Conservation (phyloP, 2,113 vertebrate genomes). For the Ahaetulla prasina region DNA sequence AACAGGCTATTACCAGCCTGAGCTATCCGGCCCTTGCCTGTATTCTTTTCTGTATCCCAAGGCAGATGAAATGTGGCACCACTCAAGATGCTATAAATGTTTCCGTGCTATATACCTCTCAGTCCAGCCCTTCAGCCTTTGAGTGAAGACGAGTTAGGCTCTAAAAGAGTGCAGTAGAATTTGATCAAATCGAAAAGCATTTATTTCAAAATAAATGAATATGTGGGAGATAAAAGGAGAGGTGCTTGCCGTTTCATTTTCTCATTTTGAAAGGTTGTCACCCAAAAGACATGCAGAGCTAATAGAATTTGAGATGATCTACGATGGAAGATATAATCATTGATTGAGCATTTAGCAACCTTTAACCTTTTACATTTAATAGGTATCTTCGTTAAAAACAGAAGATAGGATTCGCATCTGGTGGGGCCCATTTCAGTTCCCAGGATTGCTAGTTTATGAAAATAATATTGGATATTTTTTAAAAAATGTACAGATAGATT, state of each 20-base stretch:
- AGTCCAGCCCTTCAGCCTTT: background rate
- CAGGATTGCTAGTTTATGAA: background rate
- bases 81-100: slow-evolving; percentile 30
- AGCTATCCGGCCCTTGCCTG: too few species aligned
- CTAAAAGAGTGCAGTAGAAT: background rate
- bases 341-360: background rate
- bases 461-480: background rate
- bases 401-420: background rate
- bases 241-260: background rate
- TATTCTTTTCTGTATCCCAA: slow-evolving; percentile 19
- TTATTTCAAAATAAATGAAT: too few species aligned
- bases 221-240: background rate
- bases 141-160: background rate
- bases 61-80: slow-evolving; percentile 22
- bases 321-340: background rate
- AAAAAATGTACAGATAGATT: background rate
- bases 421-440: background rate
- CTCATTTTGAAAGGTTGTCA: background rate
- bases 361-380: background rate
- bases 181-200: too few species aligned
- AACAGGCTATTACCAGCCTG: too few species aligned
- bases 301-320: background rate
- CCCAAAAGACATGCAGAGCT: background rate
- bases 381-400: background rate
- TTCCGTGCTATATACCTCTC: background rate